Base-by-base conservation (phyloP, 2,888 invertebrate genomes). In the Brachyptera putata region DNA sequence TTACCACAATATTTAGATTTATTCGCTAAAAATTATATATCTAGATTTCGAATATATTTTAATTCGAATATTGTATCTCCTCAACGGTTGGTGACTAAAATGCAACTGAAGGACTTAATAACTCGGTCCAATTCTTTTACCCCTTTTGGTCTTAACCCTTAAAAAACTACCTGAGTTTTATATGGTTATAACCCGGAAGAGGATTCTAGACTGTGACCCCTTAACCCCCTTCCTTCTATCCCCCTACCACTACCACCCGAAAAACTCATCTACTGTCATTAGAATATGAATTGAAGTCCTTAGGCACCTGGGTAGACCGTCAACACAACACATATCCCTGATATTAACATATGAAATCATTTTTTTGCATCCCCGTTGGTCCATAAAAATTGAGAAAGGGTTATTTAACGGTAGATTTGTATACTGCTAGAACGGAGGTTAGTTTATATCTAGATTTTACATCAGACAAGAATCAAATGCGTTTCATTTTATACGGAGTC, bases 261-360 rank as follows among this genome's bases (percentile, higher is more conserved):
- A 41, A 41, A 16, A 16, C 16, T 41, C 41, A 41, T 41, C 25
- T 50, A n/a, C 30, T 30, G n/a, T 46, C 34, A 53, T 53, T 53
- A 53, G 53, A 53, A 53, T 53, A 53, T 36, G 53, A 53, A 53
- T 53, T 36, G 22, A 34, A 53, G 18, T 11, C 18, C 36, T n/a
- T 13, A 3, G 53, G 36, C 36, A 53, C 53, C 53, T 53, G 53
- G 53, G 30, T n/a, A 16, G 18, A 14, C n/a, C 26, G 26, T 16
- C 26, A n/a, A 25, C 16, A 25, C 16, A n/a, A 50, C 49, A 50
- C 50, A 50, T 14, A 53, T 53, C 53, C 53, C 34, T 53, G 36
- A 34, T 36, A 53, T 53, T 53, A 34, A 53, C 53, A 53, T 53
- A 53, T 53, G 53, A 53, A 53, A 53, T 53, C 53, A 36, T 13